These are phyloP conservation scores for Arctocebus calabarensis DNA, from an alignment of 2,797 vertebrate species.

Conservation along the genomic window DNA sequence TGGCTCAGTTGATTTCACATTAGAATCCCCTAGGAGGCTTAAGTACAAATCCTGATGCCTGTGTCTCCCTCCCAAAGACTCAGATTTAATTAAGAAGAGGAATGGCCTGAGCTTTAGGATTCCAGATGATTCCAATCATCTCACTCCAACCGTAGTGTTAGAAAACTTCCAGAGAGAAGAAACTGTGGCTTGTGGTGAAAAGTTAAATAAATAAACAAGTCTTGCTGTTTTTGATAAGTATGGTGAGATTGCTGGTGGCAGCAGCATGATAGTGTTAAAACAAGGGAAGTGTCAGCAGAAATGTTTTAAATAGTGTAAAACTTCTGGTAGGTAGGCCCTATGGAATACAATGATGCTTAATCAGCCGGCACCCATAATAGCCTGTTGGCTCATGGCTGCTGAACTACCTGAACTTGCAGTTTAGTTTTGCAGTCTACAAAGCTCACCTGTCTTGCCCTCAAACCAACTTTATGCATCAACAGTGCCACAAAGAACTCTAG, in stretches of 20 bases:
- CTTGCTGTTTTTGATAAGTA: neutral
- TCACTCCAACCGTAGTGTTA: neutral
- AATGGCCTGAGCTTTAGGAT: rapidly evolving
- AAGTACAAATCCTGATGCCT: neutral
- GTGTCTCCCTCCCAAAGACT: neutral
- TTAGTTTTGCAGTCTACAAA: neutral
- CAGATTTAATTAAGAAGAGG: neutral
- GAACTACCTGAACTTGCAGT: neutral
- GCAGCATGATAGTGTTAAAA: neutral
- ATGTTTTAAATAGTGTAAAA: too few relatives aligned
- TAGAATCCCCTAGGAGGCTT: neutral
- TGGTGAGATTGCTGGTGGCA: neutral
- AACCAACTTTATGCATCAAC: neutral
- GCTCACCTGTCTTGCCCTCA: neutral
- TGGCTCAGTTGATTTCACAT: neutral
- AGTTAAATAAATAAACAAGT: neutral
- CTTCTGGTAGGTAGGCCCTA: neutral
- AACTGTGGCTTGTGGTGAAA: neutral
- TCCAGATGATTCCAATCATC: neutral
- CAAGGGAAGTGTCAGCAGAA: neutral
- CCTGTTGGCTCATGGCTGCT: rapidly evolving
- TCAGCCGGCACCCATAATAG: neutral
- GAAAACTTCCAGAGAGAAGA: neutral
- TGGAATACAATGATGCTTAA: neutral
- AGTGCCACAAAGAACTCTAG: neutral